Conservation (phyloP, 2,797 vertebrate genomes). For the Lutra lutra region DNA sequence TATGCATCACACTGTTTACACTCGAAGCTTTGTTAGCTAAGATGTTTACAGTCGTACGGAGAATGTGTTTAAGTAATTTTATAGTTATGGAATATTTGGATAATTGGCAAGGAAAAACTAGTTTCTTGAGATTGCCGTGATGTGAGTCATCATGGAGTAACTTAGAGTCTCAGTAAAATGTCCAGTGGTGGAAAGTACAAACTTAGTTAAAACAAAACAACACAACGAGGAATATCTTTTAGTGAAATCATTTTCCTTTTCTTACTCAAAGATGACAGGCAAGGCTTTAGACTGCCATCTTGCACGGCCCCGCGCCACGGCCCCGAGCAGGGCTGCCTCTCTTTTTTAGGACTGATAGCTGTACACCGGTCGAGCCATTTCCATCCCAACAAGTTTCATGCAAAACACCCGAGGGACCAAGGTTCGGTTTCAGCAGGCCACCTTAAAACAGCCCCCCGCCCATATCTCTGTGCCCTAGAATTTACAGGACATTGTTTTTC, state of each 20-base stretch:
- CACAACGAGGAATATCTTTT: constrained; percentile 92
- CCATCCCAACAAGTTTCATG: constrained; percentile 52
- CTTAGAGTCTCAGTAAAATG: constrained; percentile 92
- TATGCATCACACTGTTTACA: constrained; percentile 91
- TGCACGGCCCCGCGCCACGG: constrained; percentile 88
- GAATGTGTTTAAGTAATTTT: constrained; percentile 92
- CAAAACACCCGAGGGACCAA: constrained; percentile 69
- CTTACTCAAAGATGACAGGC: constrained; percentile 95
- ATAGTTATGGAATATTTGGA: constrained; percentile 93
- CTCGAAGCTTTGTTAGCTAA: constrained; percentile 89
- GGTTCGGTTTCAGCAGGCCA: constrained; percentile 63
- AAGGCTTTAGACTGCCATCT: constrained; percentile 93
- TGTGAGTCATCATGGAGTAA: constrained; percentile 90
- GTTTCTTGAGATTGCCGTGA: constrained; percentile 91
- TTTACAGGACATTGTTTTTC: constrained; percentile 63
- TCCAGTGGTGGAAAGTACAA: constrained; percentile 92
- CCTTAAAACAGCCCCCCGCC: constrained; percentile 56
- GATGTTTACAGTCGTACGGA: constrained; percentile 90
- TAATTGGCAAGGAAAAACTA: constrained; percentile 91
- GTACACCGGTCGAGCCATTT: constrained; percentile 50
- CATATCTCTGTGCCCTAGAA: constrained; percentile 65
- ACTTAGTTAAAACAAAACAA: constrained; percentile 92
- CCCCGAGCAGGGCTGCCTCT: constrained; percentile 73
- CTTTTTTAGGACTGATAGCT: constrained; percentile 79
- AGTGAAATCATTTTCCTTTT: constrained; percentile 97